Evolutionary conservation across 1,140 invertebrate genomes (phyloP), one percentile per base, ranked within the genome.

Genomic region (Mamestra configurata): DNA sequence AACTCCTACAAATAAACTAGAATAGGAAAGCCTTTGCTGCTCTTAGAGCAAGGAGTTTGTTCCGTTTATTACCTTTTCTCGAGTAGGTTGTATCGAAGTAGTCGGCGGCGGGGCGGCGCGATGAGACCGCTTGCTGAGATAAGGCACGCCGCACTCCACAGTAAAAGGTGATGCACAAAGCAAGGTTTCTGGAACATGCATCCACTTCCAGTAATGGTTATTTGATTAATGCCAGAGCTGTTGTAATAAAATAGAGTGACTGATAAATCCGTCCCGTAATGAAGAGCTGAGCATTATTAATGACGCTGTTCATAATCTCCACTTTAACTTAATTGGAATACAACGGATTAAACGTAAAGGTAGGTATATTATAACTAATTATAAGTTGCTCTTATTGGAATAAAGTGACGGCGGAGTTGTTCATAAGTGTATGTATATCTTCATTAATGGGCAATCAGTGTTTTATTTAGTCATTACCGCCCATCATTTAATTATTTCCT

Each of bases 151-250:
- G 68, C 68, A 18, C 68, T 71, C 51, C 68, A 51, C 68, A 71
- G 46, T 31, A 71, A 53, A 6, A 27, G 46, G 68, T 22, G 24
- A 31, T 31, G 22, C 43, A 53, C 46, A 71, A 53, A 71, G 68
- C 46, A 11, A 15, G 43, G 20, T 11, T 20, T 15, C 43, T 24
- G 64, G 15, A 53, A 53, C 27, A 51, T 49, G 40, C 64, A 66
- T 71, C 20, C 46, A 71, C 68, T 71, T 53, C 46, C 46, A 49
- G 15, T 71, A 71, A 71, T 71, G 46, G 68, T n/a, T 68, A 46
- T 68, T 68, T 71, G 68, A 71, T 71, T 53, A 71, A 49, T 53
- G 24, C 7, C 24, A 18, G 8, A 40, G 35, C 35, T 27, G 31
- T 46, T 20, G 64, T 24, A 49, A 24, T 43, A 46, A 15, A 68